Percentiles rank a stretch among this genome's conserved stretches.
Evolutionary conservation across 2,797 vertebrate species (phyloP).

Genomic region (Sebastes vulpes): DNA sequence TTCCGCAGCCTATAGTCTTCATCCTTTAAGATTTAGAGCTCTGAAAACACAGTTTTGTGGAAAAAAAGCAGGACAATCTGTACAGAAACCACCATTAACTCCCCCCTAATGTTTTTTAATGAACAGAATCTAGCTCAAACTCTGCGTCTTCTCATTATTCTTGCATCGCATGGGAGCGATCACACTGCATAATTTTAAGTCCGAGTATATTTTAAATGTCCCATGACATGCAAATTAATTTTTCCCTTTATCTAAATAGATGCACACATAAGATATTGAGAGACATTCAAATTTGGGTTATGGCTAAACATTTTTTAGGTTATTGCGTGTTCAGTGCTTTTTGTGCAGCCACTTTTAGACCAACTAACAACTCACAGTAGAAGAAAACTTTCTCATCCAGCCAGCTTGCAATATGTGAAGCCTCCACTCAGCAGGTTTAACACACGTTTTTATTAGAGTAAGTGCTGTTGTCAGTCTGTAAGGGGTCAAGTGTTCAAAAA

Average conservation of each 20-base stretch:
- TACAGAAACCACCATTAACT: conserved; percentile 3
- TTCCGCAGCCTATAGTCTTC: neutral
- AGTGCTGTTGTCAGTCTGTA: conserved; percentile 7
- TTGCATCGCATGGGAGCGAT: conserved; percentile 43
- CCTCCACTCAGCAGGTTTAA: conserved; percentile 23
- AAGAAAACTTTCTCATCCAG: neutral
- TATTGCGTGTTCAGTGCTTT: conserved; percentile 1
- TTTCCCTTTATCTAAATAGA: conserved; percentile 39
- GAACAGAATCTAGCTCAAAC: conserved; percentile 35
- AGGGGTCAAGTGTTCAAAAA: conserved; percentile 26
- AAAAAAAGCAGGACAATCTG: conserved; percentile 8
- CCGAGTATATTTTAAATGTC: conserved; percentile 41
- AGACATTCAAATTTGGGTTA: conserved; percentile 16
- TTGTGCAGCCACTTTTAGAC: neutral
- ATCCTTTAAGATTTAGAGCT: neutral
- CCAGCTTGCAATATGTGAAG: conserved; percentile 6
- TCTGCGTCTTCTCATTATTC: conserved; percentile 54
- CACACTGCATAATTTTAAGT: conserved; percentile 27
- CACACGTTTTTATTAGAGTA: conserved; percentile 10
- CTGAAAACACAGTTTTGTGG: neutral
- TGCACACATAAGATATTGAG: conserved; percentile 12
- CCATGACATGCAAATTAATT: neutral
- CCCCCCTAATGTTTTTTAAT: conserved; percentile 47
- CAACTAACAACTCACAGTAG: neutral
- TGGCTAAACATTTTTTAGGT: neutral